phyloP scores from a whole-genome alignment of 2,888 invertebrate species.

The Chymomyza procnemis region DNA sequence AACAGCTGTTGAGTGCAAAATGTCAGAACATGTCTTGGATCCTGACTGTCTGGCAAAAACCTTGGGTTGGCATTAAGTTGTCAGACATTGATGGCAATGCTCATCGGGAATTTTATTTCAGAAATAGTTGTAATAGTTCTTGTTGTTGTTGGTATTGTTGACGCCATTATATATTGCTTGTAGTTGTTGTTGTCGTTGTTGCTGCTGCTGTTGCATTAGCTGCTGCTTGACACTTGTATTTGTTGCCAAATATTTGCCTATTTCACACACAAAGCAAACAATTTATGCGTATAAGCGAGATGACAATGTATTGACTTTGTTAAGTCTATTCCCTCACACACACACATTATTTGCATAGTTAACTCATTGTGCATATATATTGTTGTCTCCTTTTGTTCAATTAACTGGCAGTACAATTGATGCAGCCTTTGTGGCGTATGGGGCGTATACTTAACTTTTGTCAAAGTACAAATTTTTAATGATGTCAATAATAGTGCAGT shows the following conservation, averaged over 20 bases:
- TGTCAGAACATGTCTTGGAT: slow-evolving; percentile 15
- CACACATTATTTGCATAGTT: not conserved
- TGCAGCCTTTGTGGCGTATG: too few species aligned
- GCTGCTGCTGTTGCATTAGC: not conserved
- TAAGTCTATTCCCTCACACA: not conserved
- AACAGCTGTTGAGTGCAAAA: slow-evolving; percentile 11
- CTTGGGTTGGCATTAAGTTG: slow-evolving; percentile 37
- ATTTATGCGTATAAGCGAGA: not conserved
- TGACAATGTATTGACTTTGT: too few species aligned
- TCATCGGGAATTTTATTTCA: not conserved
- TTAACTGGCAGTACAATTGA: too few species aligned
- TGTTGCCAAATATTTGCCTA: slow-evolving; percentile 51
- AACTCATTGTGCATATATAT: too few species aligned
- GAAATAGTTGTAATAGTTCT: slow-evolving; percentile 25
- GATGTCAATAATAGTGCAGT: too few species aligned
- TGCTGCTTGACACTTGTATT: slow-evolving; percentile 33
- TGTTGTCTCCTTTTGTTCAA: too few species aligned
- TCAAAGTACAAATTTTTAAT: too few species aligned
- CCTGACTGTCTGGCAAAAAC: not conserved
- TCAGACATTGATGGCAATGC: slow-evolving; percentile 27
- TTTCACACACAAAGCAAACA: not conserved
- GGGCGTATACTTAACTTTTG: too few species aligned
- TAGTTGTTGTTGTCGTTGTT: slow-evolving; percentile 1
- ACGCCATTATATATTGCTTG: too few species aligned
- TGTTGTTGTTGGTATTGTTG: slow-evolving; percentile 10